These are phyloP conservation scores for Heliconius hewitsoni DNA, from an alignment of 1,140 invertebrate species.

Conservation along the genomic window DNA sequence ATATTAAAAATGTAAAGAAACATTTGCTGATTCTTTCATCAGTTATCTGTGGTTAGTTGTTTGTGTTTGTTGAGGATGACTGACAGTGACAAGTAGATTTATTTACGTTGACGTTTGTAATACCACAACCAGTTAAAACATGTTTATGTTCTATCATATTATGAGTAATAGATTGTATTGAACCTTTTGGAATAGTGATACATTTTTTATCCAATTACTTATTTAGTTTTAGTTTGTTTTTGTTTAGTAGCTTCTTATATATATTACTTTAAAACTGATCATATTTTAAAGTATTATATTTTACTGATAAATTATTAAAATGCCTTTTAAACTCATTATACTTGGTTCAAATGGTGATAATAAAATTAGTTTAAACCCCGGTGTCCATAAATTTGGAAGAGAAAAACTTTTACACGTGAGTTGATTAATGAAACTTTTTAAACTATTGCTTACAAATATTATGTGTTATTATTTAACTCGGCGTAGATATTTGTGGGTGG, in stretches of 20 bases:
- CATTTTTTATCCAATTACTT: not conserved
- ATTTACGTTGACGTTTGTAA: not conserved
- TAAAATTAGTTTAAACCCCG: constrained; percentile 55
- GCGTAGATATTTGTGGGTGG: not conserved
- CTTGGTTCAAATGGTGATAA: not conserved
- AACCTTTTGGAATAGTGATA: not conserved
- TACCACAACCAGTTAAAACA: not conserved
- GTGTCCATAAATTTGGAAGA: constrained; percentile 63
- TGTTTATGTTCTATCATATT: not conserved
- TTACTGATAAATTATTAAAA: not conserved
- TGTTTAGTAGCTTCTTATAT: not conserved
- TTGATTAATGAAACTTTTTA: constrained; percentile 1
- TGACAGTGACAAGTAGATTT: too few species aligned
- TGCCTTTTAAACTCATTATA: constrained; percentile 2
- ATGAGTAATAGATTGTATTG: not conserved
- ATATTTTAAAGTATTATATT: not conserved
- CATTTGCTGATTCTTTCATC: not conserved
- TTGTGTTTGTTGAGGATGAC: too few species aligned
- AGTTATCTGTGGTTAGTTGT: not conserved
- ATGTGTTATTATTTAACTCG: not conserved
- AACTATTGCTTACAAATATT: not conserved
- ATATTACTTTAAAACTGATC: not conserved
- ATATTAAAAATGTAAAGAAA: not conserved
- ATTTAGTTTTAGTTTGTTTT: not conserved
- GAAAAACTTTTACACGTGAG: constrained; percentile 64